Conservation (phyloP, 2,113 vertebrate species). For the Peromyscus leucopus region DNA sequence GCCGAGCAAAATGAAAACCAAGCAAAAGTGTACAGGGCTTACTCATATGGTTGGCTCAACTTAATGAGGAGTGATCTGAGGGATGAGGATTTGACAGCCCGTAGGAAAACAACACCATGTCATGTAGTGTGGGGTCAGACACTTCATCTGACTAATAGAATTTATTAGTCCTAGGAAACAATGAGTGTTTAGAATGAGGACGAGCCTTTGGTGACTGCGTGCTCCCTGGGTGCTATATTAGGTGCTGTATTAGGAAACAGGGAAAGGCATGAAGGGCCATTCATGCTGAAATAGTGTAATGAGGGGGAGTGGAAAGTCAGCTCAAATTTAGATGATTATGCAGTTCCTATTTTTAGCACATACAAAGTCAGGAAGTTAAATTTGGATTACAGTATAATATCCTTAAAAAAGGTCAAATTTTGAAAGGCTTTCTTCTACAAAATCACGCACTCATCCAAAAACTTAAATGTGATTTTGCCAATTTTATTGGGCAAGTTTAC, state of each 20-base stretch:
- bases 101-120: background rate
- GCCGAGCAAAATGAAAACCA: conserved; percentile 41
- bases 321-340: conserved; percentile 22
- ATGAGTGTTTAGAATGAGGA: background rate
- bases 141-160: conserved; percentile 12
- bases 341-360: background rate
- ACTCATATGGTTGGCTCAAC: conserved; percentile 21
- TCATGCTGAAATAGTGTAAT: conserved; percentile 52
- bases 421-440: background rate
- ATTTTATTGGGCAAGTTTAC: conserved; percentile 1
- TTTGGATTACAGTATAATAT: background rate
- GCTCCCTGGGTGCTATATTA: conserved; percentile 24
- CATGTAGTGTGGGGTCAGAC: conserved; percentile 46
- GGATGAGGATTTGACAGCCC: background rate
- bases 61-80: conserved; percentile 10
- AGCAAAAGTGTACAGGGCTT: background rate
- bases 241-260: conserved; percentile 14
- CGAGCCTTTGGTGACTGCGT: background rate
- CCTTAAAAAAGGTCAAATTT: background rate
- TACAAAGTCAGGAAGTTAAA: background rate
- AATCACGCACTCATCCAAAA: background rate
- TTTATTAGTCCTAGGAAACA: conserved; percentile 61
- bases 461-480: background rate
- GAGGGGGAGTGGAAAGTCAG: background rate
- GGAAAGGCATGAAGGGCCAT: background rate